Conservation (phyloP, 2,113 vertebrate species). For the Elanoides forficatus region DNA sequence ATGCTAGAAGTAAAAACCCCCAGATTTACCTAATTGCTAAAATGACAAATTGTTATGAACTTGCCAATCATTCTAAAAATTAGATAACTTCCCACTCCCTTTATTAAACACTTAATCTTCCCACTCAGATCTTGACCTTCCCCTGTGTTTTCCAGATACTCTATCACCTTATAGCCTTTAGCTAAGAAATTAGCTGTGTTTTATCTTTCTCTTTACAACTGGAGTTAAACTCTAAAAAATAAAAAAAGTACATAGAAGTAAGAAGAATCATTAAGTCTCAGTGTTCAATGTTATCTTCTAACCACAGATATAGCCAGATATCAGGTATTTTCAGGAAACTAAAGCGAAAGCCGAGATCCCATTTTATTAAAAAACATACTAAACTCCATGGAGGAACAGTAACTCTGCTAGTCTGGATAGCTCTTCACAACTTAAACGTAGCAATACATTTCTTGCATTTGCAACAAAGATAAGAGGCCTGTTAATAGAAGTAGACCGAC, state of each 20-base stretch:
- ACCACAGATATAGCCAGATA: not conserved
- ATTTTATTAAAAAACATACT: not conserved
- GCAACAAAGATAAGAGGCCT: slow-evolving; percentile 9
- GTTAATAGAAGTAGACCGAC: not conserved
- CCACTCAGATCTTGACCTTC: not conserved
- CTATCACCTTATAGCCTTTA: not conserved
- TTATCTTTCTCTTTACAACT: not conserved
- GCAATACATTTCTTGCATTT: not conserved
- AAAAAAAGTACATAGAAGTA: not conserved
- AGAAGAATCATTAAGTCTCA: not conserved
- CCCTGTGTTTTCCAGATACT: not conserved
- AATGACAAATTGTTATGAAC: not conserved
- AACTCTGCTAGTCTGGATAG: not conserved
- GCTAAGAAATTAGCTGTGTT: not conserved
- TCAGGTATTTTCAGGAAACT: not conserved
- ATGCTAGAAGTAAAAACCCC: not conserved
- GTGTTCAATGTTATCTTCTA: not conserved
- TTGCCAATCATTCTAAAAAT: not conserved
- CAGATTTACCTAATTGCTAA: not conserved
- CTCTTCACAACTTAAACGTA: not conserved
- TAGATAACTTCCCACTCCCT: not conserved
- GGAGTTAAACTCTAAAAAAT: not conserved
- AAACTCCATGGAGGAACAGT: not conserved
- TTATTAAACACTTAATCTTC: not conserved
- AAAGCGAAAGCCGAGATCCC: not conserved